A percentile compares a stretch with the other conserved stretches of the same genome.
Evolutionary conservation across 2,113 vertebrate genomes (phyloP).

Genomic region (Mustela lutreola): DNA sequence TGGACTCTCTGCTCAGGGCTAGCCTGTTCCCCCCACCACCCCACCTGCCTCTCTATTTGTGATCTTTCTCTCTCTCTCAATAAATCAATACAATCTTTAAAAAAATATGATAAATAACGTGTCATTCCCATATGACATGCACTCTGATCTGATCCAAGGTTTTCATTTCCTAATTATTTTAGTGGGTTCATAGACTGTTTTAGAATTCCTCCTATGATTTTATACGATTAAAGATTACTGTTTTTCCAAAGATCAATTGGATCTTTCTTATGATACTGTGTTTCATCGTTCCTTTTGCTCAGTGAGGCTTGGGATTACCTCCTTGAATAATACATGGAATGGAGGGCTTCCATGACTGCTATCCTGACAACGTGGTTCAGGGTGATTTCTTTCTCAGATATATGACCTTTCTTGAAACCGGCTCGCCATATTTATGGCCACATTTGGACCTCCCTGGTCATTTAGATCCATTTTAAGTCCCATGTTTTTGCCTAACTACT

Average conservation of each 20-base stretch:
- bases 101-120: neutral
- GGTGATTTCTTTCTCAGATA: neutral
- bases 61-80: no score
- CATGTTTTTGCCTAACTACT: neutral
- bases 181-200: neutral
- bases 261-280: neutral
- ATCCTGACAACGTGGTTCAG: neutral
- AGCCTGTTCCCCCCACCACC: no score
- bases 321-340: neutral
- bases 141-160: neutral
- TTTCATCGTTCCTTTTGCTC: neutral
- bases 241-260: neutral
- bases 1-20: no score
- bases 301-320: neutral
- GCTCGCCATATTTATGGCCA: neutral
- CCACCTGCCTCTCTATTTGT: no score
- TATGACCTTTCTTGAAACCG: neutral
- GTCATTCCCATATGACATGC: neutral
- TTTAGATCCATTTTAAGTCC: neutral
- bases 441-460: neutral
- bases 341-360: neutral
- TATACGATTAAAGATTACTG: neutral
- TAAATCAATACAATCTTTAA: no score
- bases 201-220: neutral
- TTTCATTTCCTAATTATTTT: neutral